A percentile compares a stretch with the other conserved stretches of the same genome.
phyloP scores from a whole-genome alignment of 2,113 vertebrate species.

The Acanthochromis polyacanthus region DNA sequence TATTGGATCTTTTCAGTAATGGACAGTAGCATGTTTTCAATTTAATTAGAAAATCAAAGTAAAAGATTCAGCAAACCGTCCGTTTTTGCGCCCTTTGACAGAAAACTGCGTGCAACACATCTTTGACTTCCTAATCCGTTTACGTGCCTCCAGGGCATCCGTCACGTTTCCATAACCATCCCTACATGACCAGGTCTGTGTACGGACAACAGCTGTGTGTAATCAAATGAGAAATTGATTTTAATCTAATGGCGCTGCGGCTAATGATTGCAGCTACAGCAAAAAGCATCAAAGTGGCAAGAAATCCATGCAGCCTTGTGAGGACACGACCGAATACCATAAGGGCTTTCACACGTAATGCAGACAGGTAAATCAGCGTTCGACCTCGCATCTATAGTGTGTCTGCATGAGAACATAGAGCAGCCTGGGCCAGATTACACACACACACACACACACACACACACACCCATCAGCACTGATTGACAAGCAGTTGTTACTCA shows the following conservation, averaged over 20 bases:
- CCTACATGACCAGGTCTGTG: neutral
- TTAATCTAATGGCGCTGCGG: slow-evolving; percentile 39
- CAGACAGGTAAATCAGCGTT: slow-evolving; percentile 18
- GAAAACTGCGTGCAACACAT: neutral
- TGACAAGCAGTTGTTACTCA: slow-evolving; percentile 71
- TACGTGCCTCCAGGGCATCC: neutral
- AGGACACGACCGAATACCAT: neutral
- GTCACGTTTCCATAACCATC: neutral
- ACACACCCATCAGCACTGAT: slow-evolving; percentile 34
- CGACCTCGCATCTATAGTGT: neutral
- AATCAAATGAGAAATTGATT: slow-evolving; percentile 58
- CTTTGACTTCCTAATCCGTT: slow-evolving; percentile 9
- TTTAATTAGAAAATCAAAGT: slow-evolving; percentile 41
- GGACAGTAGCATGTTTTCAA: neutral
- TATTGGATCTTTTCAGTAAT: slow-evolving; percentile 2
- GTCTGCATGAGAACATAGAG: neutral
- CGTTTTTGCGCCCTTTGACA: neutral
- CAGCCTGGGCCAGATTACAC: slow-evolving; percentile 5
- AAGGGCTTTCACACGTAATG: neutral
- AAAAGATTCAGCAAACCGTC: neutral
- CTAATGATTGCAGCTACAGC: slow-evolving; percentile 54
- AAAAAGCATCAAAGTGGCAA: slow-evolving; percentile 43
- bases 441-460: neutral
- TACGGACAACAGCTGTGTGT: slow-evolving; percentile 20
- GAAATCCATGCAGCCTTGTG: slow-evolving; percentile 58